Percentiles rank a stretch among this genome's conserved stretches.
These are phyloP conservation scores for Lissocephala sabroskyi DNA, from an alignment of 2,888 invertebrate genomes.

Conservation along the genomic window DNA sequence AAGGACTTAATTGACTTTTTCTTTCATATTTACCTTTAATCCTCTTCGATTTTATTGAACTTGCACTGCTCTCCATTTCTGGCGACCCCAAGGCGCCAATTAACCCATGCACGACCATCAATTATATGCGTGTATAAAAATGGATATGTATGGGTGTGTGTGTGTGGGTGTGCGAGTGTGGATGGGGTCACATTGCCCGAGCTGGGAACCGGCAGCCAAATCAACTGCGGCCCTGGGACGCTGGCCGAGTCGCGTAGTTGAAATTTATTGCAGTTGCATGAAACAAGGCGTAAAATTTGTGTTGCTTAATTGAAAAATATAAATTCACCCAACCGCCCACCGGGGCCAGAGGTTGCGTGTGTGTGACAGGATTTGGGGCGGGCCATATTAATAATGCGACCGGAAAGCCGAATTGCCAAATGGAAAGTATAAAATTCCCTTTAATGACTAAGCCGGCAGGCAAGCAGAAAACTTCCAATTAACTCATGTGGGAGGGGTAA, in stretches of 20 bases:
- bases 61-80: no score
- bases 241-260: constrained; percentile 28
- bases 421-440: constrained; percentile 61
- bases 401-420: constrained; percentile 47
- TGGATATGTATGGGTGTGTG: constrained; percentile 55
- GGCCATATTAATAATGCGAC: neutral
- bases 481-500: neutral
- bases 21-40: no score
- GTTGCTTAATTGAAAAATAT: constrained; percentile 67
- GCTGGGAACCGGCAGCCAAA: no score
- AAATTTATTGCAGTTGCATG: constrained; percentile 58
- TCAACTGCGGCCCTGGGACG: constrained; percentile 5
- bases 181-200: no score
- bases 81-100: constrained; percentile 60
- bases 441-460: constrained; percentile 38
- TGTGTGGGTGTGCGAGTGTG: neutral
- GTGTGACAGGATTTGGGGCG: constrained; percentile 3
- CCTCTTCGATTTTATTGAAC: no score
- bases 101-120: constrained; percentile 54
- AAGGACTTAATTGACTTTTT: no score
- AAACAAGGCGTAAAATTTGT: constrained; percentile 59
- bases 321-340: no score
- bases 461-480: neutral
- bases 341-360: no score
- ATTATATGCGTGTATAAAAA: constrained; percentile 53